Evolutionary conservation across 1,140 invertebrate genomes (phyloP).

Genomic region (Drosophila pruinosa): DNA sequence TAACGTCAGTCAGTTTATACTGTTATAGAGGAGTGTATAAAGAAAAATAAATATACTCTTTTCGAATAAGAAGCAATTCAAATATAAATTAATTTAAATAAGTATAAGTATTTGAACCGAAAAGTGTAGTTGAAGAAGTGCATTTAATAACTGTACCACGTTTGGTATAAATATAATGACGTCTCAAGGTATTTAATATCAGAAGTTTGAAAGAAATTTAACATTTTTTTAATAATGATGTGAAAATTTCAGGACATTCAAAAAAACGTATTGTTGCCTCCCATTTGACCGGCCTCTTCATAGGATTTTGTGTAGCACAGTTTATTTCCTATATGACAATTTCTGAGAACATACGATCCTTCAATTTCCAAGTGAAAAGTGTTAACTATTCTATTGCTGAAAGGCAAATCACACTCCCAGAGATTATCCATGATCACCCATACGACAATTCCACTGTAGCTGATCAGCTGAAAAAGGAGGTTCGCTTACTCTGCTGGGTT

Average conservation of each 20-base stretch:
- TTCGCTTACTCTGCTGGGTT: conserved; percentile 96
- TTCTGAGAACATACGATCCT: background rate
- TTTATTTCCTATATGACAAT: background rate
- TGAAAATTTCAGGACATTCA: background rate
- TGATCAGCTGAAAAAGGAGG: conserved; percentile 85
- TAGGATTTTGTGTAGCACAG: conserved; percentile 2
- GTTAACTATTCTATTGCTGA: background rate
- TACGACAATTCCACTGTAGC: conserved; percentile 56
- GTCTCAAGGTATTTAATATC: background rate
- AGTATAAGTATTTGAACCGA: too few species aligned
- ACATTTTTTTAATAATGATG: background rate
- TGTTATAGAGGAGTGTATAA: too few species aligned
- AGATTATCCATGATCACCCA: conserved; percentile 72
- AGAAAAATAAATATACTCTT: too few species aligned
- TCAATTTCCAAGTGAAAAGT: background rate
- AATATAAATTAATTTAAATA: too few species aligned
- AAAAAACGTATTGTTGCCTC: conserved; percentile 87
- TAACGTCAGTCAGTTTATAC: too few species aligned
- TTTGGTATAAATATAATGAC: too few species aligned
- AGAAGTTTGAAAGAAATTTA: background rate
- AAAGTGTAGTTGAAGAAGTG: too few species aligned
- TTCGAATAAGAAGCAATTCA: too few species aligned
- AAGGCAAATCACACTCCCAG: background rate
- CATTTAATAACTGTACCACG: too few species aligned
- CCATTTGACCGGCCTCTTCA: conserved; percentile 87